Evolutionary conservation across 2,113 vertebrate genomes (phyloP).

Genomic region (Caloenas nicobarica): DNA sequence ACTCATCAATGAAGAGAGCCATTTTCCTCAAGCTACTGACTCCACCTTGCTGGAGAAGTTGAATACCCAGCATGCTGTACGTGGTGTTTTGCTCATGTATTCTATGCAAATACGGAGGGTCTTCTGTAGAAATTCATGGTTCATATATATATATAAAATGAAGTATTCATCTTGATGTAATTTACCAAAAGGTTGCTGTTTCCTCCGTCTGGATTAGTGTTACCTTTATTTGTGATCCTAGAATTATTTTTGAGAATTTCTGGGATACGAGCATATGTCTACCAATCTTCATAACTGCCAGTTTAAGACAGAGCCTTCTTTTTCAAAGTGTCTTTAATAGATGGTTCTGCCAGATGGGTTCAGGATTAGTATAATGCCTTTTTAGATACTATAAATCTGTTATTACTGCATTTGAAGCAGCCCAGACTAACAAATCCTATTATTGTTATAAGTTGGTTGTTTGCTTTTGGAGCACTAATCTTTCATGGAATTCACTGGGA

Average conservation of each 20-base stretch:
- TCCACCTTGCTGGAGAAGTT: constrained; percentile 92
- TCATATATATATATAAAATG: too few relatives aligned
- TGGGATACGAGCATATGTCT: not conserved
- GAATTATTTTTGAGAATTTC: not conserved
- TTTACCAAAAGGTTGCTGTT: not conserved
- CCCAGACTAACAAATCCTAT: constrained; percentile 42
- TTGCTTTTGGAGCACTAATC: constrained; percentile 19
- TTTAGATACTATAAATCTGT: constrained; percentile 8
- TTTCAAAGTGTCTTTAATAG: not conserved
- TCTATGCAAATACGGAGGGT: not conserved
- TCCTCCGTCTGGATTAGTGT: not conserved
- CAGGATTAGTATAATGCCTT: constrained; percentile 4
- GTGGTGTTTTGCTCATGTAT: constrained; percentile 16
- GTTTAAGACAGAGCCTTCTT: not conserved
- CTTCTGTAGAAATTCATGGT: not conserved
- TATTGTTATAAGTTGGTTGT: not conserved
- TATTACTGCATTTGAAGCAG: constrained; percentile 7
- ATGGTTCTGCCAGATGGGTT: constrained; percentile 13
- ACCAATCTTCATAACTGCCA: not conserved
- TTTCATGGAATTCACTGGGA: not conserved
- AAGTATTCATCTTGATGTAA: not conserved
- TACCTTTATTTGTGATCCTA: not conserved
- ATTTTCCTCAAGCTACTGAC: constrained; percentile 97
- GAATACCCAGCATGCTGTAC: constrained; percentile 91
- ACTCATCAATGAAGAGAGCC: constrained; percentile 96